These are phyloP conservation scores for Pipistrellus pygmaeus DNA, from an alignment of 2,797 vertebrate genomes.

Conservation along the genomic window DNA sequence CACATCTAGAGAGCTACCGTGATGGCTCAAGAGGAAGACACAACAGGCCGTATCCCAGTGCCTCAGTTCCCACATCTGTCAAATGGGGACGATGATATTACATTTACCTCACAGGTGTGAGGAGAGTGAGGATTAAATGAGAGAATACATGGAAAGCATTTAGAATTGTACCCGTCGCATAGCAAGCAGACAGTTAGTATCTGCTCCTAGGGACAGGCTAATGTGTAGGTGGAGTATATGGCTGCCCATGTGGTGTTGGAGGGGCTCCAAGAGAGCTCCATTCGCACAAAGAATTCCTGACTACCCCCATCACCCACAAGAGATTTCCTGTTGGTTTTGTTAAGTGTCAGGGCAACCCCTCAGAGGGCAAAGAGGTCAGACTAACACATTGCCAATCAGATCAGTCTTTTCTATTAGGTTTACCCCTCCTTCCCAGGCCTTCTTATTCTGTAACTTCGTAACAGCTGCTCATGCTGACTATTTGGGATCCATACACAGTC, in stretches of 20 bases:
- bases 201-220: not conserved
- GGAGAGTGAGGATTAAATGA: not conserved
- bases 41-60: not conserved
- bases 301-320: not conserved
- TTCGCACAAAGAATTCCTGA: not conserved
- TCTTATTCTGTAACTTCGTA: not conserved
- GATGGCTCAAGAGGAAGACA: not conserved
- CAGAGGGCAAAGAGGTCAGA: not conserved
- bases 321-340: not conserved
- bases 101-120: not conserved
- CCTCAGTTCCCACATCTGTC: not conserved
- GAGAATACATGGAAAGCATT: not conserved
- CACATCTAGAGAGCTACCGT: not conserved
- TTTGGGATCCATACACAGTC: not conserved
- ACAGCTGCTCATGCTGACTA: not conserved
- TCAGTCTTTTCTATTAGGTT: not conserved
- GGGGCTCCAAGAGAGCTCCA: not conserved
- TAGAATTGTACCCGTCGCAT: not conserved
- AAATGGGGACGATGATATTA: not conserved
- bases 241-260: not conserved
- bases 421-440: not conserved
- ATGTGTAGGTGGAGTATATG: no score
- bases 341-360: not conserved
- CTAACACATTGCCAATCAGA: no score
- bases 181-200: not conserved